phyloP scores from a whole-genome alignment of 2,797 vertebrate species.

The Brachyrhaphis roseni region DNA sequence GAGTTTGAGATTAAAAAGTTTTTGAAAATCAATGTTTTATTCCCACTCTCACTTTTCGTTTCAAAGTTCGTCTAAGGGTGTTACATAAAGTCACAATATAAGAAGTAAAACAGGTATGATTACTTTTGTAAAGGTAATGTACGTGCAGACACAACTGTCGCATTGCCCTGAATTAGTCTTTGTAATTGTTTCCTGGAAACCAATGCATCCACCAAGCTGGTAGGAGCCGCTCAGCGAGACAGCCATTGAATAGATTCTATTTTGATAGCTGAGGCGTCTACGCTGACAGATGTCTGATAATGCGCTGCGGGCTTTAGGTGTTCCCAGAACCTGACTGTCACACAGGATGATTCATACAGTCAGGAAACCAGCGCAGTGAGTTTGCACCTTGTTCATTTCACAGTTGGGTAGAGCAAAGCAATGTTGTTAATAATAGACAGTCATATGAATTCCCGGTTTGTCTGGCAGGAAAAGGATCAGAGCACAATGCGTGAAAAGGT shows the following conservation, averaged over 20 bases:
- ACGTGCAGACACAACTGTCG: neutral
- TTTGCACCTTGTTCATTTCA: slow-evolving; percentile 20
- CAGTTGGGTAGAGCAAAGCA: neutral
- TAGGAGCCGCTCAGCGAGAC: neutral
- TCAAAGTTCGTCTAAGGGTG: neutral
- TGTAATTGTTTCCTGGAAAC: neutral
- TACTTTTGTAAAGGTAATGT: neutral
- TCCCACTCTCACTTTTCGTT: neutral
- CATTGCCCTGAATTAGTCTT: neutral
- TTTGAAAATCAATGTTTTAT: neutral
- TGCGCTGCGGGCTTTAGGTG: slow-evolving; percentile 95
- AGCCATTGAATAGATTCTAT: neutral
- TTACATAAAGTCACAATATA: neutral
- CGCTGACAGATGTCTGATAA: slow-evolving; percentile 48
- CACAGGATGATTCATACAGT: slow-evolving; percentile 96
- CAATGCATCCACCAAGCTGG: no score
- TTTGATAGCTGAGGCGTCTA: neutral
- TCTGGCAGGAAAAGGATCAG: neutral
- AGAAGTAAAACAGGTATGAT: neutral
- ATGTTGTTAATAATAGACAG: neutral
- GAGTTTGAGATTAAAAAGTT: neutral
- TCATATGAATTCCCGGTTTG: neutral
- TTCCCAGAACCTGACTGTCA: slow-evolving; percentile 91
- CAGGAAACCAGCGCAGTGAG: slow-evolving; percentile 94
- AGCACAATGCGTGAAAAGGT: neutral